Percentiles rank a stretch among this genome's conserved stretches.
phyloP scores from a whole-genome alignment of 2,113 vertebrate genomes.

The Pseudorhombus dupliciocellatus region DNA sequence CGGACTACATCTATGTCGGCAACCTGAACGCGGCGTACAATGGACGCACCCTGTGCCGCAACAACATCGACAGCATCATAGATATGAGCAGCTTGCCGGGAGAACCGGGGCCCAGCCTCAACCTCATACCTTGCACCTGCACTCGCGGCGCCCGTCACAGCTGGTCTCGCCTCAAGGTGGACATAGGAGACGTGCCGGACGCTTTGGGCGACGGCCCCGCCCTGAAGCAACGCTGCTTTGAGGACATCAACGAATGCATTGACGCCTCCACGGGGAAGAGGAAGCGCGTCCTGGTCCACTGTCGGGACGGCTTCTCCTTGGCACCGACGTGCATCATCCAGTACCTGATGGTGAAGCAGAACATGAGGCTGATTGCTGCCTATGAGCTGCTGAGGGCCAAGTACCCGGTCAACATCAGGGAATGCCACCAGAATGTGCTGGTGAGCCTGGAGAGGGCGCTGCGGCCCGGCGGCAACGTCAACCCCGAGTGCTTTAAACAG shows the following conservation, averaged over 20 bases:
- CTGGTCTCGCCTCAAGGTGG: conserved; percentile 84
- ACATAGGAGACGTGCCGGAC: conserved; percentile 74
- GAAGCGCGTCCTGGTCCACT: conserved; percentile 84
- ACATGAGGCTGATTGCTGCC: conserved; percentile 83
- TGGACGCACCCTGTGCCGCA: conserved; percentile 77
- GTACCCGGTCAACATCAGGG: conserved; percentile 81
- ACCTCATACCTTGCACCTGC: conserved; percentile 82
- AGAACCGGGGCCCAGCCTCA: conserved; percentile 63
- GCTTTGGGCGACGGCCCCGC: conserved; percentile 57
- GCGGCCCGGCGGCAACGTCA: conserved; percentile 71
- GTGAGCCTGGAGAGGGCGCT: conserved; percentile 83
- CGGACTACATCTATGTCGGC: conserved; percentile 82
- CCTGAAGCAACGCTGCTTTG: conserved; percentile 78
- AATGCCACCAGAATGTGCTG: conserved; percentile 83
- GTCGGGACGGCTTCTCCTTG: conserved; percentile 82
- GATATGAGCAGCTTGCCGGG: conserved; percentile 82
- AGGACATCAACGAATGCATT: conserved; percentile 84
- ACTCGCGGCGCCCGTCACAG: conserved; percentile 76
- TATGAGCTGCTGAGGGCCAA: conserved; percentile 81
- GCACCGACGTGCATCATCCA: conserved; percentile 82
- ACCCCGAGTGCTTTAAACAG: conserved; percentile 80
- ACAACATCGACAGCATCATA: conserved; percentile 83
- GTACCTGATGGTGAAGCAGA: conserved; percentile 85
- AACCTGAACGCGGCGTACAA: conserved; percentile 82
- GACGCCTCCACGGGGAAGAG: conserved; percentile 80